Evolutionary conservation across 2,113 vertebrate species (phyloP), one percentile per base, ranked within the genome.

Genomic region (Pedionomus torquatus): DNA sequence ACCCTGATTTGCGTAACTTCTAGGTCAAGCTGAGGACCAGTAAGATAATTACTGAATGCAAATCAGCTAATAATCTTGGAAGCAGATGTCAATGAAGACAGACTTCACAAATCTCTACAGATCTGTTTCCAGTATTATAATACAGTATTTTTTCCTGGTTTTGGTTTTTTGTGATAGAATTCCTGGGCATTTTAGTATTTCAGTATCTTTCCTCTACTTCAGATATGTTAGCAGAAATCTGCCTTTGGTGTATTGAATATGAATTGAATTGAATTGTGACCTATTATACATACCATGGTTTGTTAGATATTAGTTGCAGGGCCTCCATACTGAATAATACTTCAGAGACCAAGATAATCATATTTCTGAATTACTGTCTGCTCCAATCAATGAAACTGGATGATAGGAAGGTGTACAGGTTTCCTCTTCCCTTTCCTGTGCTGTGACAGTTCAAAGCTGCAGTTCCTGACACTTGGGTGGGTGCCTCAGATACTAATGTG

Each of bases 1-100:
- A 64, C 20, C 35, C 66, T 94, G 58, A 92, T 98, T 93, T 97
- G 78, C 55, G 35, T 97, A 88, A 89, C 81, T 95, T 95, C 41
- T 64, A 82, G 83, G 66, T 87, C 51, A 95, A 93, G 28, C 71
- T 92, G 90, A 94, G 58, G 39, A 90, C 92, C 5, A 24, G 25
- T 39, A 46, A 90, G 87, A 68, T 74, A 85, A 51, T 94, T 75
- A 87, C 24, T 83, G 64, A 93, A 95, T 94, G 46, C 46, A 85
- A 90, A 95, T 82, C 49, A 80, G 55, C 48, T 90, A 26, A 65
- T 46, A 65, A 90, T 31, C 72, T 83, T 95, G 69, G 48, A 74
- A 91, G 89, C 74, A 85, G 64, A n/a, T 33, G 16, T 61, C 87
- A 84, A 70, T 86, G 89, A 94, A 83, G 54, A 77, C 49, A 58